Evolutionary conservation across 2,888 invertebrate species (phyloP).

Genomic region (Netelia virgata): DNA sequence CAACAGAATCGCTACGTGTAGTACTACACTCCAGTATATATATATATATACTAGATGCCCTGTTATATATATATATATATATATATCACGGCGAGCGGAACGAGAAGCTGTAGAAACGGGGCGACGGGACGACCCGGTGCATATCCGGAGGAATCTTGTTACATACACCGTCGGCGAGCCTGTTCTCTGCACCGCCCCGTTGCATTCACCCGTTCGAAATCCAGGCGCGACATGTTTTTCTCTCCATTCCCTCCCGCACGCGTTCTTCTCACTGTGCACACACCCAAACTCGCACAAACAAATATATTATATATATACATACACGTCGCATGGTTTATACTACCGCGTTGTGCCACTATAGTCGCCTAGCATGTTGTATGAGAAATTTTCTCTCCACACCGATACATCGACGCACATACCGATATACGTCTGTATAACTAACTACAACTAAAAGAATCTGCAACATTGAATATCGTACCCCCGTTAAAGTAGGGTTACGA

Average conservation of each 20-base stretch:
- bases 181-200: constrained; percentile 19
- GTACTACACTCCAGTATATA: background rate
- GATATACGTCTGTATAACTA: background rate
- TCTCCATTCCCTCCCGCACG: constrained; percentile 62
- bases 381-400: constrained; percentile 20
- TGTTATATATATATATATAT: too few species aligned
- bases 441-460: constrained; percentile 34
- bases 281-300: background rate
- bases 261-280: constrained; percentile 28
- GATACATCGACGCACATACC: background rate
- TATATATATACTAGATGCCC: too few species aligned
- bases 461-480: constrained; percentile 28
- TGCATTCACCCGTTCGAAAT: constrained; percentile 66
- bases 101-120: constrained; percentile 51
- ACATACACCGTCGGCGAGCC: constrained; percentile 51
- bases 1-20: background rate
- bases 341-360: background rate
- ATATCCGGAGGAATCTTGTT: constrained; percentile 68
- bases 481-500: background rate
- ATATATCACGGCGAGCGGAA: constrained; percentile 25
- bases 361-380: background rate
- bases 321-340: constrained; percentile 4
- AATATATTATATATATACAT: background rate
- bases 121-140: constrained; percentile 44
- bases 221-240: constrained; percentile 64